A percentile compares a stretch with the other conserved stretches of the same genome.
phyloP scores from a whole-genome alignment of 2,113 vertebrate genomes.

The Dicrurus megarhynchus region DNA sequence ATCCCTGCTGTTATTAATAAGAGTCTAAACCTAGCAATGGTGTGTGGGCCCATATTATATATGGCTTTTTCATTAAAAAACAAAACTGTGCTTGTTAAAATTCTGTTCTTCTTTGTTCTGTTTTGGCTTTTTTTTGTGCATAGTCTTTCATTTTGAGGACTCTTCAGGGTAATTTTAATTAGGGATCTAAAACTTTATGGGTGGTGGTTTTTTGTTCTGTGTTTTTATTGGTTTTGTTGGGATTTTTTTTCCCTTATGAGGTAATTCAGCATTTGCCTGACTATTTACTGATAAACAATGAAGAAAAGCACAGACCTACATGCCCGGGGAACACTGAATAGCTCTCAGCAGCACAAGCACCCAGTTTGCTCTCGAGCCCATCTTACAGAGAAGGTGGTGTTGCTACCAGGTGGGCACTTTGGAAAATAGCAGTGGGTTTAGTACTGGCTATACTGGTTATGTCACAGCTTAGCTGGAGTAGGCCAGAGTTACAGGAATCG shows the following conservation, averaged over 20 bases:
- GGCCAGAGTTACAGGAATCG: not conserved
- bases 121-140: not conserved
- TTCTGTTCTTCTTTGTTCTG: not conserved
- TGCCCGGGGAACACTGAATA: not conserved
- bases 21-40: not conserved
- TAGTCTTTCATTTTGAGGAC: not conserved
- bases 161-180: not conserved
- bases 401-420: not conserved
- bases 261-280: not conserved
- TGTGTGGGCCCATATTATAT: not conserved
- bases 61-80: not conserved
- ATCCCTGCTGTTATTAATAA: not conserved
- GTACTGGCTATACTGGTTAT: not conserved
- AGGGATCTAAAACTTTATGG: not conserved
- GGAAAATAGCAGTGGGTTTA: not conserved
- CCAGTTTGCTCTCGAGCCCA: rapidly evolving
- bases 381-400: not conserved
- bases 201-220: not conserved
- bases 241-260: not conserved
- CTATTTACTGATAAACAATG: not conserved
- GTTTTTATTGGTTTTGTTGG: not conserved
- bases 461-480: not conserved
- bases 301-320: not conserved
- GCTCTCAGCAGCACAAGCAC: not conserved
- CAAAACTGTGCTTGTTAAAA: not conserved